Evolutionary conservation across 2,888 invertebrate species (phyloP).

Genomic region (Adelphocoris suturalis): DNA sequence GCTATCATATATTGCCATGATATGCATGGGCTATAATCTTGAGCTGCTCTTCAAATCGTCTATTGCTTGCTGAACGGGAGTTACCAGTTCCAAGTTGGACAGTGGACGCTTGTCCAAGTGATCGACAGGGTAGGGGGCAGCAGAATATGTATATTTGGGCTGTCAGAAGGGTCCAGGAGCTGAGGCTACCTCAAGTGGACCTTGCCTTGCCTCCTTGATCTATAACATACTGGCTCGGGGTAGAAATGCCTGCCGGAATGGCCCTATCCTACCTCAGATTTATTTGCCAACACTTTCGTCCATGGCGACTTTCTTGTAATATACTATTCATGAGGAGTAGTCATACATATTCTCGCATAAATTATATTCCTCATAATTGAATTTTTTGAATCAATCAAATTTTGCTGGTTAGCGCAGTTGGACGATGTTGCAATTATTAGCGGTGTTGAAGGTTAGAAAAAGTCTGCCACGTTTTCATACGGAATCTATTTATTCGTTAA

Average conservation of each 20-base stretch:
- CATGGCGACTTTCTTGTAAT: neutral
- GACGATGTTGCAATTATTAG: no score
- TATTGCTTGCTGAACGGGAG: no score
- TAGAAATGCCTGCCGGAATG: neutral
- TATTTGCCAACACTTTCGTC: neutral
- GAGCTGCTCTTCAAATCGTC: no score
- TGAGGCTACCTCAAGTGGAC: slow-evolving; percentile 38
- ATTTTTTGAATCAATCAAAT: neutral
- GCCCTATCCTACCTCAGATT: neutral
- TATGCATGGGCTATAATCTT: no score
- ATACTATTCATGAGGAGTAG: neutral
- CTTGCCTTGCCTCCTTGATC: slow-evolving; percentile 48
- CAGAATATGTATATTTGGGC: slow-evolving; percentile 43
- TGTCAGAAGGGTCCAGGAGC: slow-evolving; percentile 44
- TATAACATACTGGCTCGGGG: slow-evolving; percentile 50
- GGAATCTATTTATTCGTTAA: no score
- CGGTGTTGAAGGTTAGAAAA: no score
- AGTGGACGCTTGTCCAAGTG: no score
- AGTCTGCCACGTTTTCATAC: no score
- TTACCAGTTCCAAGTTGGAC: no score
- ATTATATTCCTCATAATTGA: neutral
- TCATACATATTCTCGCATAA: neutral
- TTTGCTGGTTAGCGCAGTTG: no score
- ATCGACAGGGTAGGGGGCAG: neutral
- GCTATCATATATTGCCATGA: no score